Percentiles rank a stretch among this genome's conserved stretches.
Evolutionary conservation across 2,113 vertebrate species (phyloP).

Genomic region (Tetraodon nigroviridis): DNA sequence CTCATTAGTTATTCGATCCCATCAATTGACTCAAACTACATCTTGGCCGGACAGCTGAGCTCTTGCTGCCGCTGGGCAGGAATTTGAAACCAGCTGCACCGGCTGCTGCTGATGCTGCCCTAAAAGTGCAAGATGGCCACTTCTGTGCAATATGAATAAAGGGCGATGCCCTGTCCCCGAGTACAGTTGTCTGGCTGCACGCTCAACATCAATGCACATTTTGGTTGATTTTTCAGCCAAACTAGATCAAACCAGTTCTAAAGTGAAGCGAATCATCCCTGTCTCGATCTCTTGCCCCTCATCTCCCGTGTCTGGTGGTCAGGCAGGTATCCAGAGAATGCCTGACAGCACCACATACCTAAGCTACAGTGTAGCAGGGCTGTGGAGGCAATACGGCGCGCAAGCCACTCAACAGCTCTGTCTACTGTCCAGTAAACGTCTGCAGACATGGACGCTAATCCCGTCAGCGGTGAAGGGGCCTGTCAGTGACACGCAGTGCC

Average conservation of each 20-base stretch:
- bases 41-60: too few relatives aligned
- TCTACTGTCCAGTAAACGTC: slow-evolving; percentile 71
- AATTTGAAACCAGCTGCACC: too few relatives aligned
- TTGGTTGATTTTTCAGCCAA: slow-evolving; percentile 1
- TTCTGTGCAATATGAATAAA: too few relatives aligned
- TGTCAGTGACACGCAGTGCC: slow-evolving; percentile 60
- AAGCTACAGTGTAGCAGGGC: slow-evolving; percentile 50
- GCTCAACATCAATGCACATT: too few relatives aligned
- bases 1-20: not conserved
- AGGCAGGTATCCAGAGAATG: slow-evolving; percentile 73
- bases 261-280: slow-evolving; percentile 23
- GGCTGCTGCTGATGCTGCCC: too few relatives aligned
- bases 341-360: slow-evolving; percentile 68
- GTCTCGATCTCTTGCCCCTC: slow-evolving; percentile 29
- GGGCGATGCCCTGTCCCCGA: too few relatives aligned
- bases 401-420: slow-evolving; percentile 61
- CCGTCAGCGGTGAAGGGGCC: slow-evolving; percentile 67
- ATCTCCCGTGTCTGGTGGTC: slow-evolving; percentile 58
- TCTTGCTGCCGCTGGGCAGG: too few relatives aligned
- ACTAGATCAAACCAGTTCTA: not conserved
- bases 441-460: slow-evolving; percentile 73
- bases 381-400: slow-evolving; percentile 53
- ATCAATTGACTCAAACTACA: too few relatives aligned
- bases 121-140: too few relatives aligned
- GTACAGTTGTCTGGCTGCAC: too few relatives aligned